A percentile compares a stretch with the other conserved stretches of the same genome.
phyloP scores from a whole-genome alignment of 2,888 invertebrate genomes.

The Lasioglossum lativentre region DNA sequence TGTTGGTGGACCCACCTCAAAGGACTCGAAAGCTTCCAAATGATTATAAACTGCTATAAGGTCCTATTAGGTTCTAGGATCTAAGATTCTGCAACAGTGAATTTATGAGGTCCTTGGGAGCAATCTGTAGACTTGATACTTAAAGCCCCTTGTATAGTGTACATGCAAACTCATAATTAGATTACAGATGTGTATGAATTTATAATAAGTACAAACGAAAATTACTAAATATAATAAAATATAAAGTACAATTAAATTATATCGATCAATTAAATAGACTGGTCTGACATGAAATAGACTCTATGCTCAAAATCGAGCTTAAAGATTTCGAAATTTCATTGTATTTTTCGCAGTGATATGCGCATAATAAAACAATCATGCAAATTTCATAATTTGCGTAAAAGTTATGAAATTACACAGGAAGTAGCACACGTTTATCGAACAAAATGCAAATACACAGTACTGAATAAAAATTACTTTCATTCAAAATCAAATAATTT shows the following conservation, averaged over 20 bases:
- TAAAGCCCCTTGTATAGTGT: neutral
- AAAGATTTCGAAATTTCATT: neutral
- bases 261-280: too few relatives aligned
- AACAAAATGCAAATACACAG: too few relatives aligned
- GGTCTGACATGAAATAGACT: neutral
- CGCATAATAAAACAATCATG: neutral
- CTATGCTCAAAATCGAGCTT: neutral
- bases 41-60: neutral
- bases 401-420: neutral
- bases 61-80: neutral
- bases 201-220: neutral
- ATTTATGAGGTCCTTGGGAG: neutral
- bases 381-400: neutral
- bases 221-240: neutral
- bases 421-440: neutral
- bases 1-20: neutral
- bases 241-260: neutral
- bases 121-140: neutral
- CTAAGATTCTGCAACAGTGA: neutral
- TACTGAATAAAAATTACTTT: neutral
- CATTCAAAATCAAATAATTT: neutral
- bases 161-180: neutral
- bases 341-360: neutral
- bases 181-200: neutral
- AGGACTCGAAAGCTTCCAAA: neutral